Evolutionary conservation across 2,797 vertebrate genomes (phyloP), one percentile per base, ranked within the genome.

Genomic region (Philypnodon macrostomus): DNA sequence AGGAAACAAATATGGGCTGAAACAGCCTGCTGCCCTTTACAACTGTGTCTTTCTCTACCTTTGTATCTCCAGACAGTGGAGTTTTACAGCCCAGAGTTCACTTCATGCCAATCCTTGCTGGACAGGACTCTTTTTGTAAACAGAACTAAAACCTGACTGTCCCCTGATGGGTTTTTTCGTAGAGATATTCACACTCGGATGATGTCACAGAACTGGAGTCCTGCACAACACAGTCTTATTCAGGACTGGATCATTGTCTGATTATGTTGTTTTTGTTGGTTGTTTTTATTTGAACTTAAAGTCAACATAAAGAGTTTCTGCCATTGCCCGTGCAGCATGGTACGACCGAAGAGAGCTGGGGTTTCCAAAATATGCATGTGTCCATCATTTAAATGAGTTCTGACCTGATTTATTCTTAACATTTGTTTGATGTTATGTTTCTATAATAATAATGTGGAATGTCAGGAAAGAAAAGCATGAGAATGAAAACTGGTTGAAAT

Each of bases 61-160:
- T 75, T 73, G 52, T 71, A 54, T 55, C 46, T 50, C 12, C 41
- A 68, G n/a, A n/a, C n/a, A 79, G 52, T 68, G 58, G 63, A 57
- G 68, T 74, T 84, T 81, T 75, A 76, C 72, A 74, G 52, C 40
- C 39, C 76, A 64, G 65, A 88, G 78, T 85, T 86, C 69, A 63
- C 67, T 71, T 60, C 48, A 88, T 88, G 83, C 82, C 84, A 87
- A 83, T 74, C 53, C 49, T 70, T 46, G 30, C 62, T 24, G 60
- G 49, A 67, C 51, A 29, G 30, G 47, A 63, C 18, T 40, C 29
- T 58, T 30, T 71, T 61, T 63, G 15, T 60, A 63, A 54, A 56
- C 16, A n/a, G 38, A 24, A 45, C 46, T 52, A 44, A 16, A 29
- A 52, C 64, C 54, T 34, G 18, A 44, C 52, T 47, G 41, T 50